A percentile compares a stretch with the other conserved stretches of the same genome.
These are phyloP conservation scores for Malacoctenus gilli DNA, from an alignment of 2,797 vertebrate species.

Conservation along the genomic window DNA sequence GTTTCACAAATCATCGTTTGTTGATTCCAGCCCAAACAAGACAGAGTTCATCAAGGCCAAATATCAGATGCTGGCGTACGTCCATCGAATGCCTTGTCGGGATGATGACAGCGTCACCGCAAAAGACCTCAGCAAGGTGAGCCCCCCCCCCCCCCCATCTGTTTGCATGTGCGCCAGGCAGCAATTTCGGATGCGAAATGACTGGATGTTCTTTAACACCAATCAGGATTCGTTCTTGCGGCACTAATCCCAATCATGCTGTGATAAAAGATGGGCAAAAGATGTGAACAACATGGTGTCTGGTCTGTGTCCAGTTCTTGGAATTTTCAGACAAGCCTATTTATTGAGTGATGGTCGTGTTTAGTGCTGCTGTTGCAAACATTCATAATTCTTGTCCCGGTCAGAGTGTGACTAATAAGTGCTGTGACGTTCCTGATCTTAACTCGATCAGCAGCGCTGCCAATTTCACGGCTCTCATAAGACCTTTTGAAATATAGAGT, in stretches of 20 bases:
- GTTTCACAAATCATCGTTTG: no score
- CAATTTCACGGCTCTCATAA: background rate
- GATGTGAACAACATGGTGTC: no score
- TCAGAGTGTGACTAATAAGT: background rate
- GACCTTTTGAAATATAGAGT: background rate
- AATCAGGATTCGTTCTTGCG: no score
- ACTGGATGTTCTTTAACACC: no score
- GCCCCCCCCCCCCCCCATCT: no score
- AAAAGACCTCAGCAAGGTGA: constrained; percentile 98
- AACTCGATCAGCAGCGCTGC: background rate
- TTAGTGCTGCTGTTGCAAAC: background rate
- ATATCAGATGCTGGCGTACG: constrained; percentile 97
- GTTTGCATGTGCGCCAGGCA: no score
- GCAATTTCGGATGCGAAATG: no score
- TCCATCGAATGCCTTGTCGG: constrained; percentile 95
- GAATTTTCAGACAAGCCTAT: background rate
- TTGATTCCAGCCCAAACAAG: constrained; percentile 93
- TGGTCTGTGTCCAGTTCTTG: no score
- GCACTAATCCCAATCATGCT: no score
- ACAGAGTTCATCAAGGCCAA: constrained; percentile 98
- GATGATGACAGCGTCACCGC: constrained; percentile 96
- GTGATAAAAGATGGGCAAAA: no score
- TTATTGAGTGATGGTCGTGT: constrained; percentile 4
- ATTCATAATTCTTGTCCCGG: background rate
- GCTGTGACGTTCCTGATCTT: background rate